These are phyloP conservation scores for Limnephilus lunatus DNA, from an alignment of 2,888 invertebrate genomes.

Conservation along the genomic window DNA sequence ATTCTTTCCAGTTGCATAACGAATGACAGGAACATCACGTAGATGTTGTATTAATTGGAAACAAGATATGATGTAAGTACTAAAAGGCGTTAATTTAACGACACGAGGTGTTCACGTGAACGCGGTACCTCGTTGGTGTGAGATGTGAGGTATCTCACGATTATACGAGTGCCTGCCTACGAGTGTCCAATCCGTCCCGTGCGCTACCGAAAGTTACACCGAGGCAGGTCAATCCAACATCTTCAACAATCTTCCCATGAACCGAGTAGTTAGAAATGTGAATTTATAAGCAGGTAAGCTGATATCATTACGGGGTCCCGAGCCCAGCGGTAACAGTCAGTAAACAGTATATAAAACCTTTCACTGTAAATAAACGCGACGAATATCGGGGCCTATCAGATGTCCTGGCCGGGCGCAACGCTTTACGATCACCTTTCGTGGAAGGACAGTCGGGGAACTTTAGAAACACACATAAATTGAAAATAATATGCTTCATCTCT, in stretches of 20 bases:
- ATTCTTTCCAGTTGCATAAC: not conserved
- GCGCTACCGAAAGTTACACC: conserved; percentile 60
- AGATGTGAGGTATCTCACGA: conserved; percentile 52
- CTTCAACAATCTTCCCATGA: conserved; percentile 46
- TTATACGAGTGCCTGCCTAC: not conserved
- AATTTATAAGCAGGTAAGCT: conserved; percentile 63
- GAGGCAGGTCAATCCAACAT: conserved; percentile 21
- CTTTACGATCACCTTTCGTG: conserved; percentile 60
- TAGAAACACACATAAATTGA: conserved; percentile 50
- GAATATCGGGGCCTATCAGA: conserved; percentile 59
- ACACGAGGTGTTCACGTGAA: conserved; percentile 11
- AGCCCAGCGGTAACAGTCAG: conserved; percentile 63
- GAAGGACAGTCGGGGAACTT: conserved; percentile 58
- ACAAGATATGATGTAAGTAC: conserved; percentile 55
- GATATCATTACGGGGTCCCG: conserved; percentile 62
- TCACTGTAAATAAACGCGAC: conserved; percentile 57
- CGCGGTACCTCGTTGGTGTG: conserved; percentile 29
- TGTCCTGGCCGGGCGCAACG: conserved; percentile 52
- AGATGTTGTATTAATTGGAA: conserved; percentile 48
- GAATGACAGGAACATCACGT: not conserved
- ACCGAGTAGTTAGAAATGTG: conserved; percentile 55
- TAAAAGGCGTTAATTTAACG: conserved; percentile 35
- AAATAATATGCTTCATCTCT: conserved; percentile 53
- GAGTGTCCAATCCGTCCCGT: conserved; percentile 4
- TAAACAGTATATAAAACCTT: conserved; percentile 66